Evolutionary conservation across 2,888 invertebrate species (phyloP).

Genomic region (Eristalinus sepulchralis): DNA sequence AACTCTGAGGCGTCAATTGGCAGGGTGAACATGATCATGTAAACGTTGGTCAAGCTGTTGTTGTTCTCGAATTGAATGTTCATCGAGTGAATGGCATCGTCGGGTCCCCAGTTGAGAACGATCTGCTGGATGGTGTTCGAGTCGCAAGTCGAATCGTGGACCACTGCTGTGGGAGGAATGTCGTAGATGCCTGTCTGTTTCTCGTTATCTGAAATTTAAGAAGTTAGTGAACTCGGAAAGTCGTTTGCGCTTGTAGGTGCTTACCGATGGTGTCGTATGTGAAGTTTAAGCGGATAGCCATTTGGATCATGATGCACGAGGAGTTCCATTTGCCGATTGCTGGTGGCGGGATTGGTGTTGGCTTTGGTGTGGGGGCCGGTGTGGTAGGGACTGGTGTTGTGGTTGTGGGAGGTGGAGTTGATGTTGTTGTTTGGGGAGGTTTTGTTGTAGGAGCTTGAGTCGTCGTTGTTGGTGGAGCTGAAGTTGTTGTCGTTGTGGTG

Average conservation of each 20-base stretch:
- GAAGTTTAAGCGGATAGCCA: constrained; percentile 86
- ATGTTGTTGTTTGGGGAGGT: constrained; percentile 79
- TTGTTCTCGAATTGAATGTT: constrained; percentile 81
- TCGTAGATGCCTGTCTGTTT: constrained; percentile 78
- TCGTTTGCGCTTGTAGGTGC: not conserved
- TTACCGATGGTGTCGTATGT: constrained; percentile 78
- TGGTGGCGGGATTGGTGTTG: constrained; percentile 76
- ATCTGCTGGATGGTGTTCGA: constrained; percentile 78
- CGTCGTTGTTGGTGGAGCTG: constrained; percentile 43
- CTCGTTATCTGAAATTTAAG: constrained; percentile 74
- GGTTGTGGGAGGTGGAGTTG: constrained; percentile 78
- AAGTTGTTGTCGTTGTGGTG: constrained; percentile 11
- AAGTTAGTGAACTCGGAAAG: not conserved
- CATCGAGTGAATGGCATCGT: constrained; percentile 74
- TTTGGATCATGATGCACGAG: constrained; percentile 85
- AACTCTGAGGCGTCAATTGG: constrained; percentile 77
- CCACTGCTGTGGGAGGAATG: constrained; percentile 81
- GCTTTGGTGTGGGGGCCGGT: constrained; percentile 75
- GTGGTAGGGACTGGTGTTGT: constrained; percentile 74
- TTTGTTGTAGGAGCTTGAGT: constrained; percentile 46
- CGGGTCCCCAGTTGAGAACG: constrained; percentile 79
- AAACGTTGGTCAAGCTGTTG: constrained; percentile 77
- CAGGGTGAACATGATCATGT: constrained; percentile 75
- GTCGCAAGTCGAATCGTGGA: constrained; percentile 80
- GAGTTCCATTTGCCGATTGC: constrained; percentile 83